Conservation (phyloP, 2,888 invertebrate species). For the Lasioglossum pauxillum region DNA sequence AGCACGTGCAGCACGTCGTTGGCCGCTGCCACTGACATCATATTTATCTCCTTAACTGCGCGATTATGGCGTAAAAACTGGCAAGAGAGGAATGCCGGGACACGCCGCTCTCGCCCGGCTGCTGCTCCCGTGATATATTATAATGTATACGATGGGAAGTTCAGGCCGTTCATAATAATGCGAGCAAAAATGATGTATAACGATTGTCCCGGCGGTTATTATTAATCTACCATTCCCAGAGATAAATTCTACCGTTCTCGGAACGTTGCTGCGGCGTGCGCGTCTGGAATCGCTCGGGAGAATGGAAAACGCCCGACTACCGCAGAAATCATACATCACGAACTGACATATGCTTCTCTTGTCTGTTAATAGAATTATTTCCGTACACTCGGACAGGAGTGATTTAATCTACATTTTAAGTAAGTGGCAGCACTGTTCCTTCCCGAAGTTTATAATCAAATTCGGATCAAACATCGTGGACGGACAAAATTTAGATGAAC, state of each 20-base stretch:
- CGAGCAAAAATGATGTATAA: conserved; percentile 66
- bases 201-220: conserved; percentile 59
- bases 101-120: conserved; percentile 35
- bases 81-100: conserved; percentile 66
- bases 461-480: neutral
- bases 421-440: neutral
- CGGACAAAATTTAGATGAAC: neutral
- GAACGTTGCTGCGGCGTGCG: neutral
- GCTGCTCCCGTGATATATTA: conserved; percentile 68
- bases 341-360: neutral
- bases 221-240: conserved; percentile 57
- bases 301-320: neutral
- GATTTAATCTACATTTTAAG: neutral
- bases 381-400: neutral
- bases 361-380: neutral
- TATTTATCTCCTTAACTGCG: conserved; percentile 80
- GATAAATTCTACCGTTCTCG: conserved; percentile 38
- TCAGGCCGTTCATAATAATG: conserved; percentile 69
- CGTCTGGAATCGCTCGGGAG: neutral
- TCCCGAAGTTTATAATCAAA: neutral
- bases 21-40: conserved; percentile 79
- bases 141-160: conserved; percentile 72
- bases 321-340: neutral
- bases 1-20: conserved; percentile 68
- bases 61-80: conserved; percentile 78